Evolutionary conservation across 2,797 vertebrate species (phyloP).

Genomic region (Clarias platycephalus): DNA sequence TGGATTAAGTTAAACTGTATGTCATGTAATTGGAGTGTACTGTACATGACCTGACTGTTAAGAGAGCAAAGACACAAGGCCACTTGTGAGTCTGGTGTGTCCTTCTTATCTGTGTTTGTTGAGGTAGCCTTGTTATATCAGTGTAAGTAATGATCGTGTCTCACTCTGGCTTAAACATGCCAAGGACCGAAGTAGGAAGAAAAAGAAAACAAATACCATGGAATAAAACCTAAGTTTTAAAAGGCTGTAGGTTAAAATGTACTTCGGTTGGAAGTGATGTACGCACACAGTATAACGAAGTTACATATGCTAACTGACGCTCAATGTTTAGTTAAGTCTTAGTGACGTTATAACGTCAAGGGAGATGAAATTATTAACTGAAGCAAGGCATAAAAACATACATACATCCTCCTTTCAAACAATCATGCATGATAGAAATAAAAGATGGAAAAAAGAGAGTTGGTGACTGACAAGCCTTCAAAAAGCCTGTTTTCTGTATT

Average conservation of each 20-base stretch:
- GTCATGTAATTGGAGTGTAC: neutral
- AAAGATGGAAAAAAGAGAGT: neutral
- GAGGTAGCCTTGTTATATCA: neutral
- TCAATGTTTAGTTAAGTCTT: neutral
- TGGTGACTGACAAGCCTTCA: neutral
- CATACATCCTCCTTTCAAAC: neutral
- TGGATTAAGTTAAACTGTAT: neutral
- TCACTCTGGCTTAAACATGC: conserved; percentile 7
- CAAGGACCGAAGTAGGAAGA: neutral
- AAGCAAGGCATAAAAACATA: neutral
- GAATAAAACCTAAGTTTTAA: neutral
- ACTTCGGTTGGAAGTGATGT: neutral
- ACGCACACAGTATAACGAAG: neutral
- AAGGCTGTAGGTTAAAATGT: neutral
- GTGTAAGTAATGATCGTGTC: conserved; percentile 11
- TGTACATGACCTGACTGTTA: conserved; percentile 8
- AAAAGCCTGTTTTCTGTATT: neutral
- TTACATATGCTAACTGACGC: neutral
- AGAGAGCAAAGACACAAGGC: conserved; percentile 12
- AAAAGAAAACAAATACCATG: neutral
- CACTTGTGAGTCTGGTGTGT: neutral
- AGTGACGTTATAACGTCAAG: neutral
- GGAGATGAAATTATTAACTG: neutral
- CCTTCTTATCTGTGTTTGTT: conserved; percentile 16
- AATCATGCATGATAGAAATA: neutral